A percentile compares a stretch with the other conserved stretches of the same genome.
phyloP scores from a whole-genome alignment of 2,113 vertebrate genomes.

The Oncorhynchus kisutch region DNA sequence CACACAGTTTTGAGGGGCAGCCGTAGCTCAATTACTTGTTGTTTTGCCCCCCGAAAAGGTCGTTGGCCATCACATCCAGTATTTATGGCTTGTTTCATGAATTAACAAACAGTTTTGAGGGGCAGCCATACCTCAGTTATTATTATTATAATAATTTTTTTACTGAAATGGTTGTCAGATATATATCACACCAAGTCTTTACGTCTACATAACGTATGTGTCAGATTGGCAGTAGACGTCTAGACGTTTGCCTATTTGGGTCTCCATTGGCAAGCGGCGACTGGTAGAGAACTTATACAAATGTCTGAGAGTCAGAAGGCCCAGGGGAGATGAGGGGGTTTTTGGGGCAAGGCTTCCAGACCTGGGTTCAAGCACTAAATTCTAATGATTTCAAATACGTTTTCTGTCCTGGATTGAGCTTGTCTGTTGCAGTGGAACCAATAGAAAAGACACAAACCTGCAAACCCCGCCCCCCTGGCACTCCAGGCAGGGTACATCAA shows the following conservation, averaged over 20 bases:
- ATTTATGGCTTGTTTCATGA: neutral
- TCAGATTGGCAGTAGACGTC: conserved; percentile 11
- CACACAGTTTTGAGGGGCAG: no score
- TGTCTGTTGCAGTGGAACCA: neutral
- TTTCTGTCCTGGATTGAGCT: neutral
- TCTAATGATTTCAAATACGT: no score
- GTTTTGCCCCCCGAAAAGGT: neutral
- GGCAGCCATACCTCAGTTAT: no score
- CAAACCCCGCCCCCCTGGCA: neutral
- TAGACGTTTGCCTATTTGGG: neutral
- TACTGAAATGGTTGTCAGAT: conserved; percentile 16
- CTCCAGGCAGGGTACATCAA: neutral
- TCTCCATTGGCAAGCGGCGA: conserved; percentile 15
- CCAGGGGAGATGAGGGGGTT: conserved; percentile 28
- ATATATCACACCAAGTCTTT: conserved; percentile 31
- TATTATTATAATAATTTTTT: no score
- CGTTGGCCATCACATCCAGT: neutral
- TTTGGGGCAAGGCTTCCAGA: conserved; percentile 1
- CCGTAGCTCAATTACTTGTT: no score
- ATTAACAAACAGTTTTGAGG: no score
- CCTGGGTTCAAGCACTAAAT: neutral
- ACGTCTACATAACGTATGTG: neutral
- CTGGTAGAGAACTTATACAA: conserved; percentile 35
- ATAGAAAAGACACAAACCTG: neutral
- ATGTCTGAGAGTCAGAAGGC: conserved; percentile 10